These are phyloP conservation scores for Xylophagus ater DNA, from an alignment of 2,888 invertebrate species.

Conservation along the genomic window DNA sequence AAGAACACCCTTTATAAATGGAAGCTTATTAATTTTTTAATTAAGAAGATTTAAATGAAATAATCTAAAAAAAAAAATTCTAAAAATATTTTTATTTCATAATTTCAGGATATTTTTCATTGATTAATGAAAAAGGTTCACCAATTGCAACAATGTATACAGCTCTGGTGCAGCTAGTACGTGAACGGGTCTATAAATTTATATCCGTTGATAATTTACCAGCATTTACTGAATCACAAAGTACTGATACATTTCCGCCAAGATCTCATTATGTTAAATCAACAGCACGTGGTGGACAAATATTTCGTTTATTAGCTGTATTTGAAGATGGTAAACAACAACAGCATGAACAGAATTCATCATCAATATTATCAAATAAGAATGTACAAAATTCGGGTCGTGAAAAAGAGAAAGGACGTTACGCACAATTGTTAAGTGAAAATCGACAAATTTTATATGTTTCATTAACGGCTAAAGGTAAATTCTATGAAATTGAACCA, in stretches of 20 bases:
- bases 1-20: too few species aligned
- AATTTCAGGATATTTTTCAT: conserved; percentile 58
- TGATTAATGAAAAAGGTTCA: conserved; percentile 54
- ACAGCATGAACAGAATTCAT: conserved; percentile 15
- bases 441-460: conserved; percentile 63
- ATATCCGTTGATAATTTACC: conserved; percentile 39
- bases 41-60: neutral
- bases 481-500: conserved; percentile 57
- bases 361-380: conserved; percentile 16
- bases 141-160: conserved; percentile 54
- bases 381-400: conserved; percentile 24
- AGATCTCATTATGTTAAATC: conserved; percentile 52
- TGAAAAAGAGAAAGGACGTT: conserved; percentile 45
- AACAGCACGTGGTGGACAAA: conserved; percentile 59
- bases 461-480: conserved; percentile 62
- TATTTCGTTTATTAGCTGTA: conserved; percentile 59
- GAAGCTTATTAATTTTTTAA: too few species aligned
- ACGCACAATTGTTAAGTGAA: conserved; percentile 62
- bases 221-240: conserved; percentile 36
- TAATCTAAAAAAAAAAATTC: neutral
- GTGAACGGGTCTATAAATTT: conserved; percentile 50
- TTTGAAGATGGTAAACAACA: conserved; percentile 54
- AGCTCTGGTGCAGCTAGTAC: conserved; percentile 52
- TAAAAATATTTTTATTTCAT: conserved; percentile 12
- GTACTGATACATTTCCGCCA: conserved; percentile 22